Evolutionary conservation across 2,888 invertebrate species (phyloP).

Genomic region (Alcis repandata): DNA sequence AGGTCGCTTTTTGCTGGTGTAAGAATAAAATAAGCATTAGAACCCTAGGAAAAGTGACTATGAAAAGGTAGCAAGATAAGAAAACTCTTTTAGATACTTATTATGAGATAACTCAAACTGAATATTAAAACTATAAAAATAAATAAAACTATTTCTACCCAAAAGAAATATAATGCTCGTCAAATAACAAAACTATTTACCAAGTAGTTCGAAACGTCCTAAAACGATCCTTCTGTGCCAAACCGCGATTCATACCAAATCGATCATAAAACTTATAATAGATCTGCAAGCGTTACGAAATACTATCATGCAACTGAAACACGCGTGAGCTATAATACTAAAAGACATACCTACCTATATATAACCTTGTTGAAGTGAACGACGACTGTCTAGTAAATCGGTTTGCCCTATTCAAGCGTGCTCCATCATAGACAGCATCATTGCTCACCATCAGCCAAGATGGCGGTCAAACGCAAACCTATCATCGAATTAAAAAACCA

Average conservation of each 20-base stretch:
- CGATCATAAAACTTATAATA: slow-evolving; percentile 42
- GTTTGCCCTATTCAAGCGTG: no score
- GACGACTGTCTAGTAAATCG: no score
- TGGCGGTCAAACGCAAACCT: no score
- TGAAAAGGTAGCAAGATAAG: not conserved
- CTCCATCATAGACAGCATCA: no score
- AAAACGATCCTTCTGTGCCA: not conserved
- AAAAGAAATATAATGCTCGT: not conserved
- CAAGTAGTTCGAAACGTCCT: not conserved
- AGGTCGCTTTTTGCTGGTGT: slow-evolving; percentile 19
- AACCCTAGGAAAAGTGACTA: not conserved
- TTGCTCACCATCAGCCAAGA: no score
- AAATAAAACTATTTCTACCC: not conserved
- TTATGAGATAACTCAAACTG: not conserved
- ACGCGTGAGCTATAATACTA: slow-evolving; percentile 29
- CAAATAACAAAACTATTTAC: not conserved
- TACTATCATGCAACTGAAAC: slow-evolving; percentile 38
- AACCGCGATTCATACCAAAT: slow-evolving; percentile 26
- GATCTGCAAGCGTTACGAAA: slow-evolving; percentile 26
- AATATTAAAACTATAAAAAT: not conserved
- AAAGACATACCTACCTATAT: not conserved
- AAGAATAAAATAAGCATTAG: slow-evolving; percentile 12
- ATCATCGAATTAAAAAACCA: no score
- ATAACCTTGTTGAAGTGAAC: not conserved
- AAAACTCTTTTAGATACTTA: not conserved